Conservation (phyloP, 2,888 invertebrate genomes). For the Myopa testacea region DNA sequence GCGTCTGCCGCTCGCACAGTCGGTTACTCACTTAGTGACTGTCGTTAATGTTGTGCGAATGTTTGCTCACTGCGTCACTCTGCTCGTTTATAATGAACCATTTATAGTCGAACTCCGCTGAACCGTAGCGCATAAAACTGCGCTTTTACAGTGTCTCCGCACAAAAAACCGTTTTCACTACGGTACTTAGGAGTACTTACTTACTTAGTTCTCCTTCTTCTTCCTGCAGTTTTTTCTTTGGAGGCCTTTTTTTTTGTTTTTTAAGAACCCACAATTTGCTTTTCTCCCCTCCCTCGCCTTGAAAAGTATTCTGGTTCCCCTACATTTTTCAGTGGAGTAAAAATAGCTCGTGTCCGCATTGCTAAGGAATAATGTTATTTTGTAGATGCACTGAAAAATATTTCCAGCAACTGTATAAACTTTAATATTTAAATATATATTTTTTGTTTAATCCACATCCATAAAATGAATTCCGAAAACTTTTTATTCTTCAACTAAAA, state of each 20-base stretch:
- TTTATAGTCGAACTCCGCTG: conserved; percentile 33
- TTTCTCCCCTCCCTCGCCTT: not conserved
- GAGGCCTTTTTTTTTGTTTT: not conserved
- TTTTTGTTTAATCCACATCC: no score
- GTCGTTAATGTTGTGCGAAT: not conserved
- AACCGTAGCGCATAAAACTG: conserved; percentile 25
- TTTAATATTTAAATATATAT: no score
- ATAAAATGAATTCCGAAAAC: no score
- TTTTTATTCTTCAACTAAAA: no score
- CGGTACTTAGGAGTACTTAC: not conserved
- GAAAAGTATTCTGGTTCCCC: not conserved
- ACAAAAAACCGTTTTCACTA: not conserved
- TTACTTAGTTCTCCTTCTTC: not conserved
- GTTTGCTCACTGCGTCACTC: not conserved
- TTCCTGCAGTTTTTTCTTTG: not conserved
- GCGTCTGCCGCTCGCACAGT: conserved; percentile 12
- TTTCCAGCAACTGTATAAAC: not conserved
- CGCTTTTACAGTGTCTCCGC: not conserved
- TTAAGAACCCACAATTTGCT: no score
- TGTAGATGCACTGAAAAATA: conserved; percentile 15
- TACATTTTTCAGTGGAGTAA: conserved; percentile 3
- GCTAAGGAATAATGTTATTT: conserved; percentile 20
- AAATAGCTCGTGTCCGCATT: conserved; percentile 35
- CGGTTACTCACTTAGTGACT: conserved; percentile 19
- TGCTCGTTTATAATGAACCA: conserved; percentile 30